Evolutionary conservation across 1,140 invertebrate species (phyloP).

Genomic region (Orchestia grillus): DNA sequence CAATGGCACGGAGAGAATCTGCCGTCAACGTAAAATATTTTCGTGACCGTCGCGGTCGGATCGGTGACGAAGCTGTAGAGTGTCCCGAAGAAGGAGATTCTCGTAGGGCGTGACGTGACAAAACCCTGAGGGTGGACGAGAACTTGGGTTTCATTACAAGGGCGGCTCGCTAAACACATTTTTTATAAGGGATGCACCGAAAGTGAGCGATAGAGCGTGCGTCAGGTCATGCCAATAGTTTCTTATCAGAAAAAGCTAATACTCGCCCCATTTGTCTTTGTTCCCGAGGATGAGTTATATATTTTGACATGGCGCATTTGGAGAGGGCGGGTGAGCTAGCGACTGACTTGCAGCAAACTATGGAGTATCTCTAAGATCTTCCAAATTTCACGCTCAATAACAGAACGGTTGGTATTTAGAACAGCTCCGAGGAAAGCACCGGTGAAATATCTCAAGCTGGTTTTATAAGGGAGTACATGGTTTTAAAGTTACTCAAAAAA

Average conservation of each 20-base stretch:
- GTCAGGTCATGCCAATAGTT: constrained; percentile 50
- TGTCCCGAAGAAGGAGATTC: neutral
- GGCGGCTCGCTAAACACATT: constrained; percentile 49
- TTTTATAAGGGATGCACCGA: constrained; percentile 52
- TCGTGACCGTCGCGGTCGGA: neutral
- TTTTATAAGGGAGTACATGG: neutral
- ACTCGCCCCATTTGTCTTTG: constrained; percentile 44
- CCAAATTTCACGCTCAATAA: constrained; percentile 45
- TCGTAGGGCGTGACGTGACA: constrained; percentile 52
- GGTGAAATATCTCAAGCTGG: neutral
- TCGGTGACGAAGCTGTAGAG: neutral
- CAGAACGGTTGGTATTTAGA: constrained; percentile 31
- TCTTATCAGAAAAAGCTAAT: constrained; percentile 52
- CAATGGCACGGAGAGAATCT: neutral
- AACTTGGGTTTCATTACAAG: constrained; percentile 37
- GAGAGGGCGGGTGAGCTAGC: neutral
- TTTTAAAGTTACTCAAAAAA: constrained; percentile 15
- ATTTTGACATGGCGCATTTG: constrained; percentile 47
- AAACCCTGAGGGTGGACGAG: constrained; percentile 48
- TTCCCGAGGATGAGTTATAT: constrained; percentile 43
- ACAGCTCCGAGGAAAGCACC: neutral
- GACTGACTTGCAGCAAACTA: constrained; percentile 18
- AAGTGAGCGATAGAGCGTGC: constrained; percentile 40
- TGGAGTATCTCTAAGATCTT: constrained; percentile 47
- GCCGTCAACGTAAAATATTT: neutral